Evolutionary conservation across 2,888 invertebrate genomes (phyloP), one percentile per base, ranked within the genome.

Genomic region (Synanthedon vespiformis): DNA sequence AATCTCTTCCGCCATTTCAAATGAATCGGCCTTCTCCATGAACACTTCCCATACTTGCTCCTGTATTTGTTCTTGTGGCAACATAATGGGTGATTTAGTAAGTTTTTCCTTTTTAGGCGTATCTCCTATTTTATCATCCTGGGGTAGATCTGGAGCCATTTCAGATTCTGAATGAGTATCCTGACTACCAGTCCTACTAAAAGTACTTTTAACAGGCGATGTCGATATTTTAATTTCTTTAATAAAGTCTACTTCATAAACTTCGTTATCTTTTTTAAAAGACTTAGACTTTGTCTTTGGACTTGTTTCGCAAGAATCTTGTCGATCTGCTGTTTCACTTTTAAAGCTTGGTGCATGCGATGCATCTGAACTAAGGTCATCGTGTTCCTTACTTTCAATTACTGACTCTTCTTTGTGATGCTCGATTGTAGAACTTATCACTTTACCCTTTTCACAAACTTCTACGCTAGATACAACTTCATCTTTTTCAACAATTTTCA

Each of bases 141-240:
- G 82, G 40, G 88, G 88, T 54, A 88, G 68, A 58, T 89, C 89
- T 18, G 89, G 88, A 13, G 87, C 88, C 47, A 77, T 68, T 73
- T 89, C 89, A 5, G 89, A 89, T 63, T 89, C 89, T 1, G 89
- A 89, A 58, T 89, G 88, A 16, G 89, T 88, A 57, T 89, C 89
- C 69, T 88, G 89, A 67, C 89, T 89, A 51, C 88, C 88, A 51
- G 88, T 88, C 52, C 87, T 75, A 64, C 89, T 89, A 60, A 88
- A 88, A 4, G 84, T 74, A 60, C 84, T 85, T 55, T 86, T 87
- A 3, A 88, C 74, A 8, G 87, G 88, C 34, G 88, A 88, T 1
- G 88, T 86, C 0, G 88, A 88, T 2, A 88, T 67, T 64, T 83
- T 88, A n/a, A 88, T 88, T 78, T 88, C 88, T 61, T 88, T 88